Evolutionary conservation across 2,888 invertebrate species (phyloP).

Genomic region (Trilocha varians): DNA sequence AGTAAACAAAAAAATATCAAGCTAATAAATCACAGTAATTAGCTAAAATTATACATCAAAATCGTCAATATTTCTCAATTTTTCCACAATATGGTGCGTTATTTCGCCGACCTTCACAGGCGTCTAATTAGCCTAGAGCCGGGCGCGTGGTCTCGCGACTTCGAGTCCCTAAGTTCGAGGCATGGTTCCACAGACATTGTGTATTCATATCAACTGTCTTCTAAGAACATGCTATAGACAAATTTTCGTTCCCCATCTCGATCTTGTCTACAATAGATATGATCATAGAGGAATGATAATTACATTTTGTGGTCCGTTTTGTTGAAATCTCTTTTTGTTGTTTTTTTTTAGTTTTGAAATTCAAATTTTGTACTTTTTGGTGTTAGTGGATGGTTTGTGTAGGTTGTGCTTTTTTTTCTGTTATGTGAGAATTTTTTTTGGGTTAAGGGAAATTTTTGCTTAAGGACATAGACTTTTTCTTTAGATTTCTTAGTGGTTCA

Average conservation of each 20-base stretch:
- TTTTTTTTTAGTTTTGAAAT: slow-evolving; percentile 3
- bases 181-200: slow-evolving; percentile 22
- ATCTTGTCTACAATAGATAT: slow-evolving; percentile 13
- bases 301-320: slow-evolving; percentile 15
- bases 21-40: no score
- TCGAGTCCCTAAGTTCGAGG: slow-evolving; percentile 15
- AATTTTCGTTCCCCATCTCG: slow-evolving; percentile 10
- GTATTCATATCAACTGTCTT: slow-evolving; percentile 19
- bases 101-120: neutral
- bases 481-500: no score
- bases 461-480: no score
- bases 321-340: neutral
- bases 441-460: no score
- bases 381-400: no score
- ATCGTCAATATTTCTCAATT: neutral
- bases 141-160: neutral
- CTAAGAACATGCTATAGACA: slow-evolving; percentile 22
- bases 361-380: no score
- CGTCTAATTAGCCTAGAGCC: neutral
- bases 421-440: no score
- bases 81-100: neutral
- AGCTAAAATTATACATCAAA: no score
- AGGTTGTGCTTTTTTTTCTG: no score
- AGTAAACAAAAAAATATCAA: no score
- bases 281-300: slow-evolving; percentile 11